Percentiles rank a stretch among this genome's conserved stretches.
Conservation (phyloP, 1,140 invertebrate species). For the Lethrus apterus region DNA sequence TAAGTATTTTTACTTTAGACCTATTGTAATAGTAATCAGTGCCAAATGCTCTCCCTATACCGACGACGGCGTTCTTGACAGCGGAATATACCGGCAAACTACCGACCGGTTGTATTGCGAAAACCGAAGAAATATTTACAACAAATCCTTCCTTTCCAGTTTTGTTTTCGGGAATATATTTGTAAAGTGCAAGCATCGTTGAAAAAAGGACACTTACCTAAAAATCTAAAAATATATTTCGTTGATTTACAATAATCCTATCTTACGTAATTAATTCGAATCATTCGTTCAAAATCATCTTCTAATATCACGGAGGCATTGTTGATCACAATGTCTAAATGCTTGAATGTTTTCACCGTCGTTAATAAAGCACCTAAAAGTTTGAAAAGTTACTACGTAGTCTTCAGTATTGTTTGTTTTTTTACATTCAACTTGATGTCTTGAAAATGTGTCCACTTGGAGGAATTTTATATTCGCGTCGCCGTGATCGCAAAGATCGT, state of each 20-base stretch:
- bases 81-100: conserved; percentile 41
- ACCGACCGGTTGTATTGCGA: conserved; percentile 38
- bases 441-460: not conserved
- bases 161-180: conserved; percentile 27
- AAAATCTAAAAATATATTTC: not conserved
- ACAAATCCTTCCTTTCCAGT: conserved; percentile 33
- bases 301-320: not conserved
- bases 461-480: not conserved
- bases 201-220: not conserved
- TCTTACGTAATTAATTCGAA: conserved; percentile 6
- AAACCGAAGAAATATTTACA: conserved; percentile 39
- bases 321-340: conserved; percentile 7
- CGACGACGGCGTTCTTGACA: conserved; percentile 46
- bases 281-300: not conserved
- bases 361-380: conserved; percentile 3
- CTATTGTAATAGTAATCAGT: conserved; percentile 28
- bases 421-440: conserved; percentile 6
- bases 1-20: conserved; percentile 40
- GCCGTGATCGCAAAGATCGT: not conserved
- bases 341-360: conserved; percentile 1
- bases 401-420: not conserved
- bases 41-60: conserved; percentile 43
- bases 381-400: not conserved
- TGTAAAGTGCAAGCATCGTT: conserved; percentile 25
- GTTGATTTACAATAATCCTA: not conserved